phyloP scores from a whole-genome alignment of 2,797 vertebrate species.

The Antrozous pallidus region DNA sequence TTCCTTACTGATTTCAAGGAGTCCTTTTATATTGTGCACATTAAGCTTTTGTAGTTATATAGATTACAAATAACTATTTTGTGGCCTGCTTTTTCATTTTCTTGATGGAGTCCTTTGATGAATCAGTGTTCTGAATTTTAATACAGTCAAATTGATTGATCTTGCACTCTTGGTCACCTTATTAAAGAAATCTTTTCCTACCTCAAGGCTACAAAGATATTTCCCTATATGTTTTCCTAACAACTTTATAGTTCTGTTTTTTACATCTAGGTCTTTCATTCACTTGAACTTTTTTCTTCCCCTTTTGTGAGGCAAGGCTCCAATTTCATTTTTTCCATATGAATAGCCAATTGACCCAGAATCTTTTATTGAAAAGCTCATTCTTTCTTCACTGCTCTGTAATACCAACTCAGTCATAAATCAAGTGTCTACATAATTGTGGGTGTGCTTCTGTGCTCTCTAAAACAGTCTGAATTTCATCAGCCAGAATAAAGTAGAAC shows the following conservation, averaged over 20 bases:
- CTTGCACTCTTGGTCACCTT: not conserved
- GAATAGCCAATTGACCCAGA: conserved; percentile 46
- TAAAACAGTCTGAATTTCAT: conserved; percentile 58
- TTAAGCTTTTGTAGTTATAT: not conserved
- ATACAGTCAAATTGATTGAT: not conserved
- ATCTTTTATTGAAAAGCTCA: conserved; percentile 58
- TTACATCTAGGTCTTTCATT: conserved; percentile 23
- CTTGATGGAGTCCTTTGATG: not conserved
- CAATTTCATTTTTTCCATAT: conserved; percentile 50
- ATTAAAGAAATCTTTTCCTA: conserved; percentile 21
- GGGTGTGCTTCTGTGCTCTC: conserved; percentile 25
- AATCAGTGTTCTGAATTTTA: conserved; percentile 29
- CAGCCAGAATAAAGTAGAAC: conserved; percentile 27
- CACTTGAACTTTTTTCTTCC: not conserved
- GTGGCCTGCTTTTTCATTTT: not conserved
- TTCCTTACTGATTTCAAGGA: not conserved
- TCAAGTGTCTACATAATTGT: conserved; percentile 46
- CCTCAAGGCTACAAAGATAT: not conserved
- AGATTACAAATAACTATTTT: conserved; percentile 14
- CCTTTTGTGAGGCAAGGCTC: not conserved
- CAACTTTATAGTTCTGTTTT: conserved; percentile 8
- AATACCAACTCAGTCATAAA: conserved; percentile 57
- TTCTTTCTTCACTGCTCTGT: conserved; percentile 48
- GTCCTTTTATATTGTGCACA: not conserved
- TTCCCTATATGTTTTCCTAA: not conserved